Percentiles rank a stretch among this genome's conserved stretches.
Evolutionary conservation across 2,113 vertebrate genomes (phyloP).

Genomic region (Ramphastos sulfuratus): DNA sequence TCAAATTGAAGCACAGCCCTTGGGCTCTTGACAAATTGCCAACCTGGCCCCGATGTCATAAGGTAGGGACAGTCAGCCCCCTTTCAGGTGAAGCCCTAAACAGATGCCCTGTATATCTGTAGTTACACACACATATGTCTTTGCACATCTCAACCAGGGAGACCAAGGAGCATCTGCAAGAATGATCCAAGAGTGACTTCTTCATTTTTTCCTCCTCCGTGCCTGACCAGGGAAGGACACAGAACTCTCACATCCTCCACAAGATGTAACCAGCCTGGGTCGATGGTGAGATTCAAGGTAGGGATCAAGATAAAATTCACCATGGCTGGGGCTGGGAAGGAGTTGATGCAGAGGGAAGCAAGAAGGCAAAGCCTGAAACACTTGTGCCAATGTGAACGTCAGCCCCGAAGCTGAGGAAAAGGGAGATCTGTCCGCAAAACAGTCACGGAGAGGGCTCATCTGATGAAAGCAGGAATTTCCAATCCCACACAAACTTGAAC

Average conservation of each 20-base stretch:
- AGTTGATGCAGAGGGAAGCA: fast-evolving
- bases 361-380: background rate
- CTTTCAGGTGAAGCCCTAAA: background rate
- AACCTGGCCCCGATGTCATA: background rate
- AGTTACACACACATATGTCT: fast-evolving
- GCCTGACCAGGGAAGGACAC: background rate
- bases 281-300: fast-evolving
- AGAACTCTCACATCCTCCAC: fast-evolving
- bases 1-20: constrained; percentile 12
- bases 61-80: background rate
- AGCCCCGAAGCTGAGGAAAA: background rate
- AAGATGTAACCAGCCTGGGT: background rate
- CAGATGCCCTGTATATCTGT: fast-evolving
- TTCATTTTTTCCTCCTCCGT: background rate
- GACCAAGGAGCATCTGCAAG: background rate
- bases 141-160: background rate
- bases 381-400: background rate
- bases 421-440: background rate
- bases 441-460: constrained; percentile 1
- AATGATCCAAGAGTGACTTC: background rate
- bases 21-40: constrained; percentile 25
- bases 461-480: constrained; percentile 25
- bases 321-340: fast-evolving
- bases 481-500: constrained; percentile 23
- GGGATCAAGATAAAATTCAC: background rate